Evolutionary conservation across 2,797 vertebrate genomes (phyloP).

Genomic region (Urosaurus nigricauda): DNA sequence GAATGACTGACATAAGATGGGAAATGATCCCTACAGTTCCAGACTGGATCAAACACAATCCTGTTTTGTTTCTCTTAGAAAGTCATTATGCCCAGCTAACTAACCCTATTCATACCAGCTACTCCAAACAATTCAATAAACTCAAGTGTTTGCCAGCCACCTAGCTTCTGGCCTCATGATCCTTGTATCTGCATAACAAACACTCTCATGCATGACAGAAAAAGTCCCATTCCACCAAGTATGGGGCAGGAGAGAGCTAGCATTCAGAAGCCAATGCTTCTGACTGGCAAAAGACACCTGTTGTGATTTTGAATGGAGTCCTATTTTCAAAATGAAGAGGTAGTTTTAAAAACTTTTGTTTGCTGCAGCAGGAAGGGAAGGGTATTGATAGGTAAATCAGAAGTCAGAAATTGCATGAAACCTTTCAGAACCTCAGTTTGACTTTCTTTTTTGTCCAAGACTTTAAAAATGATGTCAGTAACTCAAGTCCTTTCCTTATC

Average conservation of each 20-base stretch:
- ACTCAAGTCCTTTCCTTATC: neutral
- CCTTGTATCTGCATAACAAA: conserved; percentile 77
- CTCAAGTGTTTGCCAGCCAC: conserved; percentile 2
- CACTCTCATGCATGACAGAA: conserved; percentile 61
- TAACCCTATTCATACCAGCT: neutral
- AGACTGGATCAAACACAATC: too few species aligned
- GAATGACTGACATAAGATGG: neutral
- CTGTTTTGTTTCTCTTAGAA: neutral
- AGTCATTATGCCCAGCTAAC: neutral
- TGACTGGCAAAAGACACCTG: conserved; percentile 37
- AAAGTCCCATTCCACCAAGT: neutral
- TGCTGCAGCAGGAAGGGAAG: neutral
- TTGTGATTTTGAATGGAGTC: neutral
- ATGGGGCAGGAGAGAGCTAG: neutral
- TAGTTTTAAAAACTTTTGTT: conserved; percentile 55
- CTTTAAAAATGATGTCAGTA: neutral
- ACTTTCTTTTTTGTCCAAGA: neutral
- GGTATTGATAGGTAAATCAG: neutral
- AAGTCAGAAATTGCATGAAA: conserved; percentile 1
- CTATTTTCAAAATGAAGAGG: conserved; percentile 12
- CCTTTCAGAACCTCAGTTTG: conserved; percentile 10
- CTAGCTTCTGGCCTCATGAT: conserved; percentile 75
- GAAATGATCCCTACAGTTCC: neutral
- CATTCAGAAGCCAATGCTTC: conserved; percentile 29
- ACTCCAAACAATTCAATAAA: neutral